phyloP scores from a whole-genome alignment of 2,113 vertebrate species.

The Trichechus manatus region DNA sequence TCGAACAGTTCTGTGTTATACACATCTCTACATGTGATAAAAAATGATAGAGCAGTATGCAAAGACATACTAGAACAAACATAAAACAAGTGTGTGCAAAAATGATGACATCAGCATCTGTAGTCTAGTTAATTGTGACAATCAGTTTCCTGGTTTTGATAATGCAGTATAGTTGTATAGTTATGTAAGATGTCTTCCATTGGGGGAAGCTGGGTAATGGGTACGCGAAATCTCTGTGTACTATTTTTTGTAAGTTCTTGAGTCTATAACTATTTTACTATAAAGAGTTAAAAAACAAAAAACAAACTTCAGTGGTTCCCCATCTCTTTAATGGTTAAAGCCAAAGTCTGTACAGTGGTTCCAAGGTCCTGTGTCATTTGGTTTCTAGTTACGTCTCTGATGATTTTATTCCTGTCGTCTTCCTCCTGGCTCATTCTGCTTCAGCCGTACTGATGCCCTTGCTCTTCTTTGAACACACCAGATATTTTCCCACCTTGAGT shows the following conservation, averaged over 20 bases:
- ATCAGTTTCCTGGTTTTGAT: background rate
- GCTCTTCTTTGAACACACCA: background rate
- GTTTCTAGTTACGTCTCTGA: background rate
- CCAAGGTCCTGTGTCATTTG: fast-evolving
- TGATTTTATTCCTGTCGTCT: background rate
- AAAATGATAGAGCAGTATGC: background rate
- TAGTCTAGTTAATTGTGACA: background rate
- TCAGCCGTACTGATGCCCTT: background rate
- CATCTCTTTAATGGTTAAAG: background rate
- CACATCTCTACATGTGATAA: too few relatives aligned
- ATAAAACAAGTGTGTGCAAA: background rate
- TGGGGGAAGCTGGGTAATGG: background rate
- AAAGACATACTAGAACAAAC: background rate
- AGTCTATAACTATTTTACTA: background rate
- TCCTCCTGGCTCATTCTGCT: too few relatives aligned
- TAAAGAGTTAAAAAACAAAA: background rate
- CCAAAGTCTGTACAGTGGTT: background rate
- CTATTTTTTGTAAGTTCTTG: background rate
- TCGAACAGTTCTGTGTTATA: fast-evolving
- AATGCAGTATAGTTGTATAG: too few relatives aligned
- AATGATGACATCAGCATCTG: background rate
- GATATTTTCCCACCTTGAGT: background rate
- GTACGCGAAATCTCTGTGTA: too few relatives aligned
- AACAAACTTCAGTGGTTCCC: background rate
- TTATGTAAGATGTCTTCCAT: background rate